Evolutionary conservation across 2,113 vertebrate genomes (phyloP), one percentile per base, ranked within the genome.

Genomic region (Clarias batrachus): DNA sequence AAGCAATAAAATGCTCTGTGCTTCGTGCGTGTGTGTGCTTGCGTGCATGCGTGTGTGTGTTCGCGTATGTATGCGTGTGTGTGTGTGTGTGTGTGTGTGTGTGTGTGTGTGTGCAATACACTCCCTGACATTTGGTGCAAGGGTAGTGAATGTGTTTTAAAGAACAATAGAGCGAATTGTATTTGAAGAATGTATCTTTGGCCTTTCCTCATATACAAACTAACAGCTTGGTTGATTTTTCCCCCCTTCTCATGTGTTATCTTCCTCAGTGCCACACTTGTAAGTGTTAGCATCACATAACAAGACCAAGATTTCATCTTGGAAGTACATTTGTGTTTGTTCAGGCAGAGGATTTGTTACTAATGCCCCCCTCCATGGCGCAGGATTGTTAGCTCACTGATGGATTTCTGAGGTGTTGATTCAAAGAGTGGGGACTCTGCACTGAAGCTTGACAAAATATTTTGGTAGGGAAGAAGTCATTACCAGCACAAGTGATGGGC

Each of bases 361-460:
- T 80, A 86, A 89, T 86, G 81, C 86, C 84, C 80, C 86, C 74
- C 84, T 25, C 62, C 71, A 27, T 77, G 66, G 52, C 19, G 88
- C 93, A 93, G 94, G 83, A 95, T 94, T 93, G 95, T 94, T 94
- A 93, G 95, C 91, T 92, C 95, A 94, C 93, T 95, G 94, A 94
- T 94, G 94, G 95, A 95, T 94, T 92, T 92, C 93, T 76, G 91
- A 95, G 95, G 94, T 95, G 94, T 95, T 94, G 94, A 96, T 95
- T 96, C 93, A 89, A 91, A 94, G 95, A 94, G 94, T 93, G 94
- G 95, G 89, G 94, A 95, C 91, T 92, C 93, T 93, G 92, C 92
- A 95, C 92, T 94, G 92, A 95, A 95, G 95, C 93, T 94, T 90
- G 94, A 94, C 95, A 96, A 96, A 96, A 97, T 97, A 96, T 96